A percentile compares a stretch with the other conserved stretches of the same genome.
Conservation (phyloP, 2,113 vertebrate genomes). For the Perccottus glenii region DNA sequence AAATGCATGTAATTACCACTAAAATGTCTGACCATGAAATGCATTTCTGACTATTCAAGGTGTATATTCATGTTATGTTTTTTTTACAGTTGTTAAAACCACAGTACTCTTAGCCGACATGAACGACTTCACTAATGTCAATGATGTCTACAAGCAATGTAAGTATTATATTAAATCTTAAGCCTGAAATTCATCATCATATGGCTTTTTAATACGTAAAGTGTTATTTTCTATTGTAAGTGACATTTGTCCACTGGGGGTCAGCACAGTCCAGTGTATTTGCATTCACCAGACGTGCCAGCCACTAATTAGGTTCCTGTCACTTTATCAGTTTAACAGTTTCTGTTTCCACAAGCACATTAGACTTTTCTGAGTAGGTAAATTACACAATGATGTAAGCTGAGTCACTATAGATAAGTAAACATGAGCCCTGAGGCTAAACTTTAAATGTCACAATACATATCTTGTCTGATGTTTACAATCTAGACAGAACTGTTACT, state of each 20-base stretch:
- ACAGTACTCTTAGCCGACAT: constrained; percentile 92
- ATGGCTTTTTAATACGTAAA: too few species aligned
- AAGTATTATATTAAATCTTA: constrained; percentile 68
- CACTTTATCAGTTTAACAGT: not conserved
- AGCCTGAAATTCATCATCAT: too few species aligned
- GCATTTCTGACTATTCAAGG: too few species aligned
- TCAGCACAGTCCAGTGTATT: constrained; percentile 22
- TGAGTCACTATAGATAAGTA: constrained; percentile 20
- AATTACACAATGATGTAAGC: not conserved
- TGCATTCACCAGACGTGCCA: not conserved
- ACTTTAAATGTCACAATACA: constrained; percentile 20
- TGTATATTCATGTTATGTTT: not conserved
- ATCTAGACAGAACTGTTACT: not conserved
- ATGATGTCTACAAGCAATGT: constrained; percentile 93
- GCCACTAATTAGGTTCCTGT: not conserved
- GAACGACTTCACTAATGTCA: constrained; percentile 89
- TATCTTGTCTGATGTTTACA: constrained; percentile 9
- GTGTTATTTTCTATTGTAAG: not conserved
- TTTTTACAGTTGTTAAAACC: constrained; percentile 91
- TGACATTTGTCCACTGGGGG: constrained; percentile 43
- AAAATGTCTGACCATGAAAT: too few species aligned
- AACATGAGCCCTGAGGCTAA: constrained; percentile 37
- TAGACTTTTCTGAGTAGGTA: too few species aligned
- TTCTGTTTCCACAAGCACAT: not conserved
- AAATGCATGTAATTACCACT: not conserved